Conservation (phyloP, 2,113 vertebrate genomes). For the Tetrao urogallus region DNA sequence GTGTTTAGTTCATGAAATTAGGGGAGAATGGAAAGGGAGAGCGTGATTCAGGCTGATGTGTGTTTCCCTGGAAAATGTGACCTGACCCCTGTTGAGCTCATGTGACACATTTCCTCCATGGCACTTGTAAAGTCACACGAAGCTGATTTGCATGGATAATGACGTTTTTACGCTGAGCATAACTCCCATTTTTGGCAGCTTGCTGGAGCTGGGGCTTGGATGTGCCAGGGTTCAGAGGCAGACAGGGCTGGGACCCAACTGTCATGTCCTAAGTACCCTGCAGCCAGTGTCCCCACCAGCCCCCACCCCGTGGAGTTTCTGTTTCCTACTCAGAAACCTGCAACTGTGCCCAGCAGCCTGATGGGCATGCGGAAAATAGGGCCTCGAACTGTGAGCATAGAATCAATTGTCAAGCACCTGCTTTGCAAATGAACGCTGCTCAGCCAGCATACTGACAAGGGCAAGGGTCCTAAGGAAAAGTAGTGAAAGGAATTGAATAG, state of each 20-base stretch:
- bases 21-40: not conserved
- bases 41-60: not conserved
- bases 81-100: not conserved
- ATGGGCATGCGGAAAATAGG: not conserved
- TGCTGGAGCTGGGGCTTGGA: not conserved
- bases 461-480: not conserved
- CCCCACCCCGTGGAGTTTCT: not conserved
- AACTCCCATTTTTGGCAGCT: not conserved
- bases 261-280: accelerated
- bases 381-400: not conserved
- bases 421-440: not conserved
- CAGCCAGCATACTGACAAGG: not conserved
- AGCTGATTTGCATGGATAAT: not conserved
- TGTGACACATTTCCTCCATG: not conserved
- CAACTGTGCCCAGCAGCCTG: not conserved
- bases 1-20: constrained; percentile 8
- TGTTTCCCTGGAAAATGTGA: constrained; percentile 42
- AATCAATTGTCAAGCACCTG: not conserved
- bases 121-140: not conserved
- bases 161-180: not conserved
- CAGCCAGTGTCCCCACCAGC: not conserved
- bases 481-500: not conserved
- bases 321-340: not conserved
- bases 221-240: accelerated
- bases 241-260: not conserved